Evolutionary conservation across 2,797 vertebrate species (phyloP), one percentile per base, ranked within the genome.

Genomic region (Microctenopoma steveboyesi): DNA sequence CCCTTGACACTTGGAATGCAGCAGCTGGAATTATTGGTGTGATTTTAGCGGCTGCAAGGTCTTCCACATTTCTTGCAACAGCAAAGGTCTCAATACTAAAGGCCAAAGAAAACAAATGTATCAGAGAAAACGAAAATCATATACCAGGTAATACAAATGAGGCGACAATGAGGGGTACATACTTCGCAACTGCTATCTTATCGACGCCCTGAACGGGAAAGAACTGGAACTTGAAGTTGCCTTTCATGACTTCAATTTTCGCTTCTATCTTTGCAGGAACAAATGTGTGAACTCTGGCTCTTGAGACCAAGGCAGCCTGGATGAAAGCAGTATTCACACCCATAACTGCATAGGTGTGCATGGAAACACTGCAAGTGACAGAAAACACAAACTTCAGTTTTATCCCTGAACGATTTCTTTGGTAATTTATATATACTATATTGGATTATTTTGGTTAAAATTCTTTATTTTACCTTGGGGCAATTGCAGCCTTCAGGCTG

Each of bases 31-130:
- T 76, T 43, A 97, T 49, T 43, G 94, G 90, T 33, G 89, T 94
- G 48, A 69, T 82, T 81, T 82, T 95, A 56, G 91, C 91, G 47
- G 74, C 86, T 82, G 76, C 52, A 0, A 93, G 79, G 45, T 96
- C 92, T 84, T 93, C 95, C 53, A 92, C 78, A 81, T 95, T 95
- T 89, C 95, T 95, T 80, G 92, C 90, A 46, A 97, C 60, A 71
- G 93, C 95, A 81, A 91, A 78, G 14, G 94, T 94, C 5, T 95
- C 93, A 55, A 93, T 82, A 4, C 96, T 97, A 78, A 89, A 81
- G 57, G 52, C 80, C 12, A 47, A 54, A 70, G n/a, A 39, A 43
- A 46, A 27, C 3, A 39, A 18, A 4, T 14, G 22, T 54, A 62
- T 35, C 10, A 37, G 50, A 7, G 45, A 22, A 56, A 54, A 49